These are phyloP conservation scores for Alauda arvensis DNA, from an alignment of 2,797 vertebrate genomes.

Conservation along the genomic window DNA sequence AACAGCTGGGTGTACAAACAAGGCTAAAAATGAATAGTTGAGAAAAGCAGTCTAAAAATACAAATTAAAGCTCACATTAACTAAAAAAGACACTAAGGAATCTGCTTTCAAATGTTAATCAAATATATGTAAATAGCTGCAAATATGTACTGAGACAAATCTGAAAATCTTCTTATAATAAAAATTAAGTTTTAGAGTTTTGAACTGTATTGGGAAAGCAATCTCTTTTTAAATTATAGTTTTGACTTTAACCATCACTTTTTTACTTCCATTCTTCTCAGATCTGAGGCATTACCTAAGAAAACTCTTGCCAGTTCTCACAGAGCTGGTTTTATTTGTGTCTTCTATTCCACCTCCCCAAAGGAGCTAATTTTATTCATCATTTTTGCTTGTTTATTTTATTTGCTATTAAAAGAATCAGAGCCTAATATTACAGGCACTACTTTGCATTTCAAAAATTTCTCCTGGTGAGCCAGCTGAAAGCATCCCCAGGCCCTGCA, in stretches of 20 bases:
- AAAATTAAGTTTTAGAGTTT: not conserved
- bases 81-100: conserved; percentile 59
- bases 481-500: not conserved
- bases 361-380: not conserved
- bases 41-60: conserved; percentile 59
- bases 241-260: not conserved
- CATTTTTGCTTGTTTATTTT: not conserved
- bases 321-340: not conserved
- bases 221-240: not conserved
- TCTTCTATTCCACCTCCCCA: not conserved
- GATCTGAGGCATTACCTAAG: not conserved
- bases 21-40: conserved; percentile 55
- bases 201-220: not conserved
- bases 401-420: not conserved
- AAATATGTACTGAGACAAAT: conserved; percentile 45
- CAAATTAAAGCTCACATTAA: conserved; percentile 61
- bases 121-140: conserved; percentile 63
- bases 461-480: not conserved
- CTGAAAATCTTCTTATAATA: conserved; percentile 8
- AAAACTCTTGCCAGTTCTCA: not conserved
- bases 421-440: not conserved
- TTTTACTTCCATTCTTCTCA: not conserved
- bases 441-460: conserved; percentile 19
- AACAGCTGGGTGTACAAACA: conserved; percentile 57
- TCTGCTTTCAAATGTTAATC: conserved; percentile 67